These are phyloP conservation scores for Tanytarsus gracilentus DNA, from an alignment of 2,888 invertebrate genomes.

Conservation along the genomic window DNA sequence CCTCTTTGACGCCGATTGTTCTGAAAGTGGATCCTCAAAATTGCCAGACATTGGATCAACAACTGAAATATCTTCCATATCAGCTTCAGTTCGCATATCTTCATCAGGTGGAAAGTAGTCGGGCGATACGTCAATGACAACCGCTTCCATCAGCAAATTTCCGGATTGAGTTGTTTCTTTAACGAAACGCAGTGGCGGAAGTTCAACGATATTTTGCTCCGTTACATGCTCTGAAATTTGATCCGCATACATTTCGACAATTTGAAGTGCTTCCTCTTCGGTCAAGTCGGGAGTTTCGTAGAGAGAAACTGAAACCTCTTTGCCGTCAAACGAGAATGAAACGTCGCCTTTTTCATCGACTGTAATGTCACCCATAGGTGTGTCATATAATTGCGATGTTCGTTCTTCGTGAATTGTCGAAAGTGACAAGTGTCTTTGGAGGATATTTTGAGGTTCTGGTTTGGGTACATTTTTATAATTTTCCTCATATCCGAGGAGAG, in stretches of 20 bases:
- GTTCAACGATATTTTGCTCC: constrained; percentile 76
- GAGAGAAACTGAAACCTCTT: constrained; percentile 81
- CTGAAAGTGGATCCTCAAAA: constrained; percentile 49
- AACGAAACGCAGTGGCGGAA: constrained; percentile 78
- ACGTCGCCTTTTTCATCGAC: constrained; percentile 76
- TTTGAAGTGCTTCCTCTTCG: constrained; percentile 83
- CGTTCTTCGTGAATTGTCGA: constrained; percentile 87
- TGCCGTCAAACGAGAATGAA: constrained; percentile 84
- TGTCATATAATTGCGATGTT: constrained; percentile 80
- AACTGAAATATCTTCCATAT: constrained; percentile 75
- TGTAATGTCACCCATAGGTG: constrained; percentile 66
- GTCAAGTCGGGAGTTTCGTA: constrained; percentile 89
- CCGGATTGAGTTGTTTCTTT: constrained; percentile 85
- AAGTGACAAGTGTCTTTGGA: constrained; percentile 70
- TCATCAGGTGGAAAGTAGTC: constrained; percentile 73
- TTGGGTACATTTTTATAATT: constrained; percentile 46
- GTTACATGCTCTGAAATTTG: constrained; percentile 79
- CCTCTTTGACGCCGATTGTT: constrained; percentile 45
- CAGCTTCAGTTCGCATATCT: constrained; percentile 76
- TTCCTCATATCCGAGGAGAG: constrained; percentile 79
- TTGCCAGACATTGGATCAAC: constrained; percentile 50
- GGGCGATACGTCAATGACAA: constrained; percentile 79
- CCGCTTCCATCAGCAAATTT: constrained; percentile 81
- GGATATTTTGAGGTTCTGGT: constrained; percentile 38
- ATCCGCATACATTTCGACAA: constrained; percentile 90